phyloP scores from a whole-genome alignment of 2,797 vertebrate species.

The Sebastes nivosus region DNA sequence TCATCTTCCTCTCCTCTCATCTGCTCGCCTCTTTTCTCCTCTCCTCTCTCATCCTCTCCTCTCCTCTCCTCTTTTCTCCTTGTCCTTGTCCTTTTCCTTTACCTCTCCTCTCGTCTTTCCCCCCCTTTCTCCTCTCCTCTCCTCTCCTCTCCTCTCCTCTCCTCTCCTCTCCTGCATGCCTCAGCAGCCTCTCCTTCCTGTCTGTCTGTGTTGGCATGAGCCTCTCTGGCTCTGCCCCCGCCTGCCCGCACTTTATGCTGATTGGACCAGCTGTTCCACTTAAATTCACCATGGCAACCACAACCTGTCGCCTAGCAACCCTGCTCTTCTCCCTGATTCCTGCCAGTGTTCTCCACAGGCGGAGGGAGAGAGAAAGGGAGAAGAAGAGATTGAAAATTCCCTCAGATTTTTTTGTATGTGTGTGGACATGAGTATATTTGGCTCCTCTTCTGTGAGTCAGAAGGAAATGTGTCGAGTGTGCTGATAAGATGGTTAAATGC shows the following conservation, averaged over 20 bases:
- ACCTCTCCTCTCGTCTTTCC: background rate
- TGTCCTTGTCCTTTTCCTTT: background rate
- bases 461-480: conserved; percentile 70
- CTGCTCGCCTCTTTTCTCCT: background rate
- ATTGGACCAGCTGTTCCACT: conserved; percentile 97
- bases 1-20: background rate
- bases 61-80: background rate
- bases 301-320: conserved; percentile 96
- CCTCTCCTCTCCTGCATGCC: conserved; percentile 72
- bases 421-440: conserved; percentile 45
- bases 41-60: background rate
- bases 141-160: conserved; percentile 12
- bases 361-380: conserved; percentile 73
- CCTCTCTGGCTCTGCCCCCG: conserved; percentile 88
- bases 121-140: background rate
- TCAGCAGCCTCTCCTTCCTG: conserved; percentile 84
- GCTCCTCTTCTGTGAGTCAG: conserved; percentile 61
- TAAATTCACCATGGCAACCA: conserved; percentile 98
- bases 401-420: conserved; percentile 71
- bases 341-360: conserved; percentile 93
- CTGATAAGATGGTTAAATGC: conserved; percentile 69
- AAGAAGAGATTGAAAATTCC: conserved; percentile 83
- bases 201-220: conserved; percentile 86
- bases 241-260: conserved; percentile 89
- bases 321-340: conserved; percentile 86